phyloP scores from a whole-genome alignment of 2,797 vertebrate species.

The Botia kubotai region DNA sequence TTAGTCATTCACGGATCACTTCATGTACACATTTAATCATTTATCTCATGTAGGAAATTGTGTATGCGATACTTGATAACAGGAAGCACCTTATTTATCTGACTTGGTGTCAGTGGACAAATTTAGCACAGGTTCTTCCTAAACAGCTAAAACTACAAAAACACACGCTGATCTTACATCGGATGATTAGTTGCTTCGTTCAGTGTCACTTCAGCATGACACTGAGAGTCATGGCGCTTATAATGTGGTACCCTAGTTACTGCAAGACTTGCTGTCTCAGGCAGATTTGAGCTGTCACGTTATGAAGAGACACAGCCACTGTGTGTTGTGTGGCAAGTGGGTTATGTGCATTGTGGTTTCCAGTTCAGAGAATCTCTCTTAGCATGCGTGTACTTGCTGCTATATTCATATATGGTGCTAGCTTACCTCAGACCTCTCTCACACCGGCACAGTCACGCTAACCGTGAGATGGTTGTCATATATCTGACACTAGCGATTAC shows the following conservation, averaged over 20 bases:
- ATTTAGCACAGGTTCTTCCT: not conserved
- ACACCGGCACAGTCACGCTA: constrained; percentile 17
- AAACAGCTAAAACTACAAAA: too few species aligned
- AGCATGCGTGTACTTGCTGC: not conserved
- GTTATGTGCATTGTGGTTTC: not conserved
- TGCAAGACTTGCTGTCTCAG: not conserved
- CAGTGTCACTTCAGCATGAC: not conserved
- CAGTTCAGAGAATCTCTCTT: constrained; percentile 1
- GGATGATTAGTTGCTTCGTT: too few species aligned
- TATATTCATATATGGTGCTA: constrained; percentile 1
- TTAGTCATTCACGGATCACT: not conserved
- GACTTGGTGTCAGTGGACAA: not conserved
- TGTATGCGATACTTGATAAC: not conserved
- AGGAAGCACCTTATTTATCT: not conserved
- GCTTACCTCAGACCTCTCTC: constrained; percentile 12
- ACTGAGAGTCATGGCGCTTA: not conserved
- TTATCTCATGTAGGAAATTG: not conserved
- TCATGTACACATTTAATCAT: not conserved
- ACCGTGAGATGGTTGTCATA: constrained; percentile 35
- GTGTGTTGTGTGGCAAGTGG: not conserved
- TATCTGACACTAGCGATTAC: constrained; percentile 39
- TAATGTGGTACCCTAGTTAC: not conserved
- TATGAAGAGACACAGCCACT: not conserved
- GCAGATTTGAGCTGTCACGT: not conserved
- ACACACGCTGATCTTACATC: too few species aligned